A percentile compares a stretch with the other conserved stretches of the same genome.
phyloP scores from a whole-genome alignment of 1,140 invertebrate species.

The Drosophila setifemur region DNA sequence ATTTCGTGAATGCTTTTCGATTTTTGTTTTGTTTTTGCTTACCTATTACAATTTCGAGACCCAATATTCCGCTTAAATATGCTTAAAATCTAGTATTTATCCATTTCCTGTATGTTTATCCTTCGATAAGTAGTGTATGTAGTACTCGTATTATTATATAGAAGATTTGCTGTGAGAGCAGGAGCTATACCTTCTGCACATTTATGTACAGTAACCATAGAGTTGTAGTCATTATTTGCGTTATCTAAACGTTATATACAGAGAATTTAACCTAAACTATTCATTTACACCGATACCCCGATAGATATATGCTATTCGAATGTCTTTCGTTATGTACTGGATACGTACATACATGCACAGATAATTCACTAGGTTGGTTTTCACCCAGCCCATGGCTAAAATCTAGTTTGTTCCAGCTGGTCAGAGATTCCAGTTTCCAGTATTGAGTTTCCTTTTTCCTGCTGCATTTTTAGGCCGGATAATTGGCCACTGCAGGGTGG shows the following conservation, averaged over 20 bases:
- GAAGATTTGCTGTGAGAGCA: conserved; percentile 1
- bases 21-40: background rate
- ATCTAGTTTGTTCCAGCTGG: conserved; percentile 19
- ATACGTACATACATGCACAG: conserved; percentile 16
- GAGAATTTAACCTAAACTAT: conserved; percentile 68
- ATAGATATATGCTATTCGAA: too few species aligned
- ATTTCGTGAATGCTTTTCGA: conserved; percentile 17
- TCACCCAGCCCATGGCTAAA: conserved; percentile 12
- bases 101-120: conserved; percentile 45
- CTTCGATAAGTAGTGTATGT: conserved; percentile 17
- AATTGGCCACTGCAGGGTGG: conserved; percentile 21
- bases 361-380: conserved; percentile 43
- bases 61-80: conserved; percentile 16
- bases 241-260: conserved; percentile 67
- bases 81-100: conserved; percentile 21
- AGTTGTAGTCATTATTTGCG: conserved; percentile 15
- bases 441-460: too few species aligned
- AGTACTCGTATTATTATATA: background rate
- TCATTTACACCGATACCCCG: conserved; percentile 42
- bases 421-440: background rate
- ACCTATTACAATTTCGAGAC: conserved; percentile 15
- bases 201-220: conserved; percentile 19
- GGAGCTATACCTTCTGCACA: background rate
- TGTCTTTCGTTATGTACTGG: conserved; percentile 14
- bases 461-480: conserved; percentile 64